These are phyloP conservation scores for Thumatha senex DNA, from an alignment of 2,888 invertebrate genomes.

Conservation along the genomic window DNA sequence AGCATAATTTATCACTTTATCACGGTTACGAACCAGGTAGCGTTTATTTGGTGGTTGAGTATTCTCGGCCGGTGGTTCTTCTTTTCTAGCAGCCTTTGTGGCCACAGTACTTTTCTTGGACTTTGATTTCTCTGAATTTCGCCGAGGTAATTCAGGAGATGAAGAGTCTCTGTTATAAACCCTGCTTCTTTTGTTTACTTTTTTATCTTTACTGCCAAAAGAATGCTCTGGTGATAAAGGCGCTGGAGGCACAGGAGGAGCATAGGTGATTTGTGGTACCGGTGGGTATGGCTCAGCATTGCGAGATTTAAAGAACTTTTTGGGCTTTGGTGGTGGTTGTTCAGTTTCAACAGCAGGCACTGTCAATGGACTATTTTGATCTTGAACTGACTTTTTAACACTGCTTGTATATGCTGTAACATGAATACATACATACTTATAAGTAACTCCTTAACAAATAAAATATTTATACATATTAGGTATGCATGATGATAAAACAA, in stretches of 20 bases:
- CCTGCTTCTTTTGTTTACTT: constrained; percentile 62
- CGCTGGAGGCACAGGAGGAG: constrained; percentile 73
- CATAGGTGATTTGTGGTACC: constrained; percentile 79
- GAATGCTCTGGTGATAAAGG: constrained; percentile 75
- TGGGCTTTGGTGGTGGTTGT: constrained; percentile 87
- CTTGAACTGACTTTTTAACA: constrained; percentile 76
- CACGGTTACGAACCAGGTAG: constrained; percentile 80
- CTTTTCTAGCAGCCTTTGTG: constrained; percentile 74
- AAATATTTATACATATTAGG: background rate
- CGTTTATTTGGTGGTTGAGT: constrained; percentile 78
- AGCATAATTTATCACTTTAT: constrained; percentile 85
- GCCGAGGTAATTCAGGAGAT: constrained; percentile 74
- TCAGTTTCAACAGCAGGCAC: constrained; percentile 80
- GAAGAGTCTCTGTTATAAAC: constrained; percentile 74
- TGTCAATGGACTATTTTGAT: constrained; percentile 81
- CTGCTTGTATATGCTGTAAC: constrained; percentile 72
- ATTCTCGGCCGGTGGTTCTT: constrained; percentile 63
- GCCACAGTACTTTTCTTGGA: constrained; percentile 67
- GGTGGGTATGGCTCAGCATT: constrained; percentile 86
- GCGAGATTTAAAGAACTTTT: constrained; percentile 95
- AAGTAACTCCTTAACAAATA: background rate
- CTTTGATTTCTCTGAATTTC: constrained; percentile 71
- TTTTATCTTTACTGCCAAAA: constrained; percentile 70
- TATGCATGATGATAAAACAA: no score
- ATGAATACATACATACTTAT: constrained; percentile 12